Conservation (phyloP, 2,888 invertebrate genomes). For the Lordiphosa andalusiaca region DNA sequence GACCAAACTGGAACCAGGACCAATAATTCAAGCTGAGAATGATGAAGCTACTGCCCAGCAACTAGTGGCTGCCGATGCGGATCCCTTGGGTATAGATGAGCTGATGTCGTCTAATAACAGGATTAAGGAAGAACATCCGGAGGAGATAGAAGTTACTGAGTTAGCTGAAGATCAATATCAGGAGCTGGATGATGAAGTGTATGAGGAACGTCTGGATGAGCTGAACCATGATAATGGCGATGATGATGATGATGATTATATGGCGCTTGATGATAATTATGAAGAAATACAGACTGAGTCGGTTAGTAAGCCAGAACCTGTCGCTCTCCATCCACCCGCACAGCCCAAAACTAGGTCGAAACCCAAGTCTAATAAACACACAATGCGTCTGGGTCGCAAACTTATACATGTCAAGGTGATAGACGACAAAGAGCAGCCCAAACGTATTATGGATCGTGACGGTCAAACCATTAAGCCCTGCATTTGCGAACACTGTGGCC, state of each 20-base stretch:
- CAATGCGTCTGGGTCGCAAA: constrained; percentile 59
- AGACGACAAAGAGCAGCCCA: constrained; percentile 51
- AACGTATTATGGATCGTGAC: constrained; percentile 60
- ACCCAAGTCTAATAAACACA: constrained; percentile 41
- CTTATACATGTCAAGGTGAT: constrained; percentile 62
- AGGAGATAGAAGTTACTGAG: neutral
- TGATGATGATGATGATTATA: constrained; percentile 12
- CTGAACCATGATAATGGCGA: neutral
- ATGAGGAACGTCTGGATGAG: constrained; percentile 1
- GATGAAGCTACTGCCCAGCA: neutral
- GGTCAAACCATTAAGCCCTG: constrained; percentile 49
- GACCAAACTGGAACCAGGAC: constrained; percentile 5
- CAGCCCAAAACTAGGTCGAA: constrained; percentile 6
- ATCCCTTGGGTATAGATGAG: constrained; percentile 41
- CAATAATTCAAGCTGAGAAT: neutral
- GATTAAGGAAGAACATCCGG: constrained; percentile 16
- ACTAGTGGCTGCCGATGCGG: constrained; percentile 11
- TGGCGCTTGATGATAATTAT: constrained; percentile 11
- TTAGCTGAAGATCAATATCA: constrained; percentile 2
- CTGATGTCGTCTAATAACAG: neutral
- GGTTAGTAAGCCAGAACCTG: neutral
- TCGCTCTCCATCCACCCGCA: neutral
- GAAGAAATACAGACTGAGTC: constrained; percentile 13
- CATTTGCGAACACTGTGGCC: constrained; percentile 60
- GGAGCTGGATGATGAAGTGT: constrained; percentile 2